Base-by-base conservation (phyloP, 1,140 invertebrate genomes). In the Hyphantria cunea region DNA sequence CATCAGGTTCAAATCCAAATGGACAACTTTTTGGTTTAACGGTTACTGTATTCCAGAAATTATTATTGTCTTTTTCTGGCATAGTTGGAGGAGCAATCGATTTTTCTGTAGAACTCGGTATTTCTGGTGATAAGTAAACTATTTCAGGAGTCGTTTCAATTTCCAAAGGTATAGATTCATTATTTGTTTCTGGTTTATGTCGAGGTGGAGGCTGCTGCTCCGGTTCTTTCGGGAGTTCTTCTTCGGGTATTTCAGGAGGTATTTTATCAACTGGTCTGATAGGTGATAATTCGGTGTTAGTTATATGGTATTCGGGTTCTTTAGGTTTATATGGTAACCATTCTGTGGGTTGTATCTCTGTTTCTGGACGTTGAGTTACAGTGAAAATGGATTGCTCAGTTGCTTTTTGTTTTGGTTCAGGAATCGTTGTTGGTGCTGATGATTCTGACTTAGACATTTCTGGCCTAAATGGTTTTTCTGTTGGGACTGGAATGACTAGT, bases 1-100 rank as follows among this genome's bases (percentile, higher is more conserved):
- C 52, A 74, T 91, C 89, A 76, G 83, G 82, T 67, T 86, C 78
- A 93, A 92, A 93, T 86, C 96, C 91, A 58, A 71, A 65, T 70
- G 93, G 68, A 83, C 86, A 91, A 64, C 84, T 61, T 8, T 58
- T 50, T 6, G 84, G 85, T 52, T 63, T 80, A 14, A 66, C 66
- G 44, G 77, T 70, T 12, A 88, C 68, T 51, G 80, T 78, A 0
- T 82, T 85, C 84, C 86, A 87, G 52, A 80, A 65, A 56, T 90
- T 88, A 33, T 84, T 80, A 25, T 25, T 3, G 17, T 85, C 65
- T n/a, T 68, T 59, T 0, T 88, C 74, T 25, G 78, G 25, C 41
- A 72, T 69, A n/a, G 84, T 74, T 7, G 82, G 72, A 6, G 66
- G 70, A 17, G 58, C 52, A 45, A 56, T 64, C 52, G 55, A 37